Base-by-base conservation (phyloP, 2,888 invertebrate species). In the Caradrina clavipalpis region DNA sequence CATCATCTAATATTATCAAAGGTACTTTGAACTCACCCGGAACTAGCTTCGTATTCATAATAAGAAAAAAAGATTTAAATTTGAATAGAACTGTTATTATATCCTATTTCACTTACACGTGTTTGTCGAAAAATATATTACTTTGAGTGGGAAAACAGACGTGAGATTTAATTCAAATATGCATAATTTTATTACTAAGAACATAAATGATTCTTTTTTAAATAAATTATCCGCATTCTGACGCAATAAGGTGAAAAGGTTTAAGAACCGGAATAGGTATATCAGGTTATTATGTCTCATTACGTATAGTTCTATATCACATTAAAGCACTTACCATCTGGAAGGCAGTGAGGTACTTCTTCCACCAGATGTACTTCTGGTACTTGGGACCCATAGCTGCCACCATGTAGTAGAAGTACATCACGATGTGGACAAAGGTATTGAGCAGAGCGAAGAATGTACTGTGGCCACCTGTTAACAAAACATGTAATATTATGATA, bases 341-440 rank as follows among this genome's bases (percentile, higher is more conserved):
- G 96, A 99, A 97, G 81, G 97, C 97, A 70, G 99, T 99, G 87
- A 99, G 97, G 94, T 99, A 98, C 90, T 98, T 99, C 96, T 99
- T 99, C 99, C 99, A 99, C 99, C 99, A 99, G 86, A 99, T 98
- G 93, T 97, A 99, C 93, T 98, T 98, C 94, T 98, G 98, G 94
- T 98, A 99, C 89, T 97, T 96, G 53, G 99, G 99, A 63, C 99
- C 99, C 97, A 99, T 97, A 31, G 99, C 99, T 7, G 99, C 97
- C 76, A 99, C 96, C 97, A 99, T 99, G 93, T 99, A 99, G 95
- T 99, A 99, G 94, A 98, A 98, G 95, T 99, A 99, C 99, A 99
- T 99, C 79, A 99, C 97, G 88, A 99, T 98, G 94, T 99, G 99
- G 73, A 99, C 99, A 91, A 99, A 99, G 3, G 99, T 98, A 94